Evolutionary conservation across 2,888 invertebrate species (phyloP).

Genomic region (Helicoverpa assulta): DNA sequence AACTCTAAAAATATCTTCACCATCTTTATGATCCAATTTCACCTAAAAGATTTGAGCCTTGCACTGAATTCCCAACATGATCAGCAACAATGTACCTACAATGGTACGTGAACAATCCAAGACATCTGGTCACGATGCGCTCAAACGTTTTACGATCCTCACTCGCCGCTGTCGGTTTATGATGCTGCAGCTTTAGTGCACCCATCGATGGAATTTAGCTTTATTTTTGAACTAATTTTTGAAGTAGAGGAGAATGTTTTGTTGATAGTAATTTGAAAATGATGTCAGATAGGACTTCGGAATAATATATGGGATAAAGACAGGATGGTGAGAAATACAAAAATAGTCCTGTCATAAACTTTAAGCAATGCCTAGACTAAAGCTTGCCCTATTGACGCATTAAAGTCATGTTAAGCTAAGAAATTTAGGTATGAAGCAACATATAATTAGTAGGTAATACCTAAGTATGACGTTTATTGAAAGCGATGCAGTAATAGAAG

Average conservation of each 20-base stretch:
- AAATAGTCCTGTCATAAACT: too few species aligned
- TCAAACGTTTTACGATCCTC: constrained; percentile 51
- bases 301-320: too few species aligned
- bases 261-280: constrained; percentile 1
- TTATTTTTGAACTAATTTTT: constrained; percentile 29
- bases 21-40: neutral
- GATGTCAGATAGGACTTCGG: neutral
- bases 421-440: too few species aligned
- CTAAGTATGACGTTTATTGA: too few species aligned
- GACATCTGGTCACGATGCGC: constrained; percentile 44
- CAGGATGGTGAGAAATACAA: neutral
- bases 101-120: constrained; percentile 30
- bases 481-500: too few species aligned
- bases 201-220: constrained; percentile 20
- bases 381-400: too few species aligned
- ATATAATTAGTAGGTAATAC: too few species aligned
- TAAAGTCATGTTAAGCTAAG: too few species aligned
- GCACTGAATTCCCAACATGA: constrained; percentile 27
- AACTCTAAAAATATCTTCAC: neutral
- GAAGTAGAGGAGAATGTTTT: constrained; percentile 1
- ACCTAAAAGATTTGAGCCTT: constrained; percentile 18
- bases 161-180: constrained; percentile 19
- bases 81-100: constrained; percentile 17
- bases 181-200: constrained; percentile 26
- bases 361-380: too few species aligned